Evolutionary conservation across 2,888 invertebrate genomes (phyloP).

Genomic region (Dexiosoma caninum): DNA sequence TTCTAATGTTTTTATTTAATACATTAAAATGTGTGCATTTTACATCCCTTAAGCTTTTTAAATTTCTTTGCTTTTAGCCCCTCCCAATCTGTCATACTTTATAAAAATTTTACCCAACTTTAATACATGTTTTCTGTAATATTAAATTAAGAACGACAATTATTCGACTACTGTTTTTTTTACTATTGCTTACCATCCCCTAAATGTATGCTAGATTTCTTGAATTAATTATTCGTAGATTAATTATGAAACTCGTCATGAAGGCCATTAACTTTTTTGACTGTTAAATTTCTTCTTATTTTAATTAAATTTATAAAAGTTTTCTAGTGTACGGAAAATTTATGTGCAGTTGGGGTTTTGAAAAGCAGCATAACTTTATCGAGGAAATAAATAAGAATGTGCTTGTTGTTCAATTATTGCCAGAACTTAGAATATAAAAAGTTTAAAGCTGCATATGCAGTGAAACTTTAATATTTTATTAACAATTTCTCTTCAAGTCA

Average conservation of each 20-base stretch:
- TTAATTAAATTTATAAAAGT: not conserved
- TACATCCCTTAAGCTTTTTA: not conserved
- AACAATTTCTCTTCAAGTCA: not conserved
- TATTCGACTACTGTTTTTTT: not conserved
- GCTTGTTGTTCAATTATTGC: not conserved
- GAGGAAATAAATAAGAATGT: not conserved
- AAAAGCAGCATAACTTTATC: not conserved
- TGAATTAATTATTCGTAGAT: constrained; percentile 62
- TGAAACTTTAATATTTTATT: too few species aligned
- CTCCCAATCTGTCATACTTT: not conserved
- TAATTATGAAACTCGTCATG: constrained; percentile 57
- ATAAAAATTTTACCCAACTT: not conserved
- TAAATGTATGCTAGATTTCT: constrained; percentile 49
- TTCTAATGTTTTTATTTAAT: constrained; percentile 21
- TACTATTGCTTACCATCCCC: constrained; percentile 31
- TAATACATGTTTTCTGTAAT: not conserved
- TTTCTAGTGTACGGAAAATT: not conserved
- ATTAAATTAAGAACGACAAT: not conserved
- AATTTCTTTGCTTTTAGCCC: not conserved
- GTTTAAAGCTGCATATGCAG: too few species aligned
- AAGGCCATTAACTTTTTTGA: constrained; percentile 49
- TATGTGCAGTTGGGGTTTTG: not conserved
- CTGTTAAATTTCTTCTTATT: not conserved
- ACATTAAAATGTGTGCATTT: not conserved
- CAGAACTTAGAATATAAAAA: constrained; percentile 30